phyloP scores from a whole-genome alignment of 2,113 vertebrate genomes.

The Larimichthys polyactis region DNA sequence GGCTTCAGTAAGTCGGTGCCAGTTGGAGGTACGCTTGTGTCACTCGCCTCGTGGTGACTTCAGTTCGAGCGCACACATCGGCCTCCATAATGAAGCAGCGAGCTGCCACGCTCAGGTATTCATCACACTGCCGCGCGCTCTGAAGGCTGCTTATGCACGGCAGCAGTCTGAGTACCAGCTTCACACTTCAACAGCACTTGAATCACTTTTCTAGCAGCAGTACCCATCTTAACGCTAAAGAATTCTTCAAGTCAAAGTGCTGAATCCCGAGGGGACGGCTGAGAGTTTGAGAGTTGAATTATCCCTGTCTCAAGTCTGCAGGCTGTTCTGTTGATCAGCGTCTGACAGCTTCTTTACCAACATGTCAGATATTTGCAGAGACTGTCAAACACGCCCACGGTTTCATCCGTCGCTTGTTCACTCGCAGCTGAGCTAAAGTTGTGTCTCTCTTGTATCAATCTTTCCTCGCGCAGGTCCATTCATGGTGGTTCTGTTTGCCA shows the following conservation, averaged over 20 bases:
- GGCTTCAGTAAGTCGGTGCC: not conserved
- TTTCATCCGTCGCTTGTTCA: not conserved
- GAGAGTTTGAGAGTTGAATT: not conserved
- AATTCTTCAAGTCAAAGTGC: not conserved
- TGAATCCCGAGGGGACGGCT: not conserved
- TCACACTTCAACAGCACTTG: not conserved
- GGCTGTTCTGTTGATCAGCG: not conserved
- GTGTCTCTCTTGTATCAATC: not conserved
- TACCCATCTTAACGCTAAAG: not conserved
- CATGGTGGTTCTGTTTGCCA: conserved; percentile 91
- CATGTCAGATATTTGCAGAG: not conserved
- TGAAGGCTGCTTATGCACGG: not conserved
- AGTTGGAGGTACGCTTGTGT: not conserved
- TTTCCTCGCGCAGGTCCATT: conserved; percentile 89
- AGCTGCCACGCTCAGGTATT: not conserved
- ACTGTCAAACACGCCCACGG: not conserved
- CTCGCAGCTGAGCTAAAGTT: not conserved
- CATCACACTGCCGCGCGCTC: not conserved
- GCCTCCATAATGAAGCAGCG: not conserved
- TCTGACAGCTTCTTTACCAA: not conserved
- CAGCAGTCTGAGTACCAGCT: not conserved
- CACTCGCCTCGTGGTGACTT: not conserved
- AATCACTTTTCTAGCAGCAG: not conserved
- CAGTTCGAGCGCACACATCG: not conserved
- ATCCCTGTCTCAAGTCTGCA: not conserved